Base-by-base conservation (phyloP, 2,113 vertebrate species). In the Bombycilla garrulus region DNA sequence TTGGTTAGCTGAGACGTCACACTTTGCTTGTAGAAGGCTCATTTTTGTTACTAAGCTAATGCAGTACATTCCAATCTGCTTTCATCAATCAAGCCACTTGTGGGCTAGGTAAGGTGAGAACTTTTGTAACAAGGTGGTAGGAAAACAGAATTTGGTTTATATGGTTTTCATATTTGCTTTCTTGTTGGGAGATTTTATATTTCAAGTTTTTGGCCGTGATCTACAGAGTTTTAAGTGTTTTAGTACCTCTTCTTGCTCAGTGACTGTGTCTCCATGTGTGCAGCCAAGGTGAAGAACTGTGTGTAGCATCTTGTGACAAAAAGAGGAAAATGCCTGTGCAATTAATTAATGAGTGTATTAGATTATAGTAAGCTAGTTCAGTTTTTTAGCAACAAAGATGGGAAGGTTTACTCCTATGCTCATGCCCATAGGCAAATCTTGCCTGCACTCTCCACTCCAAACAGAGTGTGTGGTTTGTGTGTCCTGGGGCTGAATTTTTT, bases 181-280 rank as follows among this genome's bases (percentile, higher is more conserved):
- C 15, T 76, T 71, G 6, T 64, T 19, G 33, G 26, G 36, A 72
- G 36, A 14, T 11, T 2, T 0, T 60, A 1, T 23, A 14, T 81
- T 48, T 50, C 17, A 19, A 20, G 11, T 25, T 61, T 53, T 40
- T 40, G 28, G 3, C 18, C 1, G 1, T 77, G n/a, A 44, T 6
- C 13, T 80, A 11, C 2, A 5, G n/a, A 28, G 22, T 19, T 71
- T 11, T 79, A 33, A 24, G 23, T 48, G 6, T 40, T 82, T 42
- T 42, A 42, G 11, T 70, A 50, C 17, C 16, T 51, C 9, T 33
- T 66, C 20, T 50, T 0, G 1, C 22, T 84, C 35, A 25, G 38
- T 62, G 61, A 31, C 35, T 0, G 0, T 17, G n/a, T 66, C 10
- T 48, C 22, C 2, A 1, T 28, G 25, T 58, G 4, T 45, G 12